These are phyloP conservation scores for Agapostemon virescens DNA, from an alignment of 2,888 invertebrate genomes.

Conservation along the genomic window DNA sequence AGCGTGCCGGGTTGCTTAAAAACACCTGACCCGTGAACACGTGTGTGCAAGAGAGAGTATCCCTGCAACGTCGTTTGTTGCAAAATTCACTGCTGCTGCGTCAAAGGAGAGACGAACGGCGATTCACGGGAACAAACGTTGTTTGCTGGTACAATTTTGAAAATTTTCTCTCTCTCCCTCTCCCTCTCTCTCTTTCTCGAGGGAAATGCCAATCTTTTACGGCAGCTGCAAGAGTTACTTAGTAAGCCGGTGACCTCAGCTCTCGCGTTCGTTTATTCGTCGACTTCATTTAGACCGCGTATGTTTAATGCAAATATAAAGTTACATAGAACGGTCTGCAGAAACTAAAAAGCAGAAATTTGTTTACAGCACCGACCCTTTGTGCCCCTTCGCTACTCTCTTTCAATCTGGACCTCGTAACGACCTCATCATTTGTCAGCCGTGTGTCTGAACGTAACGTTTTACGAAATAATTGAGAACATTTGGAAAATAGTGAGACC, in stretches of 20 bases:
- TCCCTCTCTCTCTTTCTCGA: neutral
- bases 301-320: neutral
- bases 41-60: neutral
- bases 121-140: slow-evolving; percentile 9
- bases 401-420: neutral
- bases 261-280: neutral
- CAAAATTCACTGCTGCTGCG: neutral
- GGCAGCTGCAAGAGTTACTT: neutral
- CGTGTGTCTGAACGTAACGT: neutral
- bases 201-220: neutral
- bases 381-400: neutral
- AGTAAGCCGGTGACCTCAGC: neutral
- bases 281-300: neutral
- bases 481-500: neutral
- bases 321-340: neutral
- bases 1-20: slow-evolving; percentile 1
- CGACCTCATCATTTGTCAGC: neutral
- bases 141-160: neutral
- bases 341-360: neutral
- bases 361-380: neutral
- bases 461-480: neutral
- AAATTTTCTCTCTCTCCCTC: neutral
- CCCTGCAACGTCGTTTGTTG: neutral
- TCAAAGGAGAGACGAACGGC: slow-evolving; percentile 2
- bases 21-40: slow-evolving; percentile 13